Evolutionary conservation across 2,113 vertebrate species (phyloP).

Genomic region (Regulus satrapa): DNA sequence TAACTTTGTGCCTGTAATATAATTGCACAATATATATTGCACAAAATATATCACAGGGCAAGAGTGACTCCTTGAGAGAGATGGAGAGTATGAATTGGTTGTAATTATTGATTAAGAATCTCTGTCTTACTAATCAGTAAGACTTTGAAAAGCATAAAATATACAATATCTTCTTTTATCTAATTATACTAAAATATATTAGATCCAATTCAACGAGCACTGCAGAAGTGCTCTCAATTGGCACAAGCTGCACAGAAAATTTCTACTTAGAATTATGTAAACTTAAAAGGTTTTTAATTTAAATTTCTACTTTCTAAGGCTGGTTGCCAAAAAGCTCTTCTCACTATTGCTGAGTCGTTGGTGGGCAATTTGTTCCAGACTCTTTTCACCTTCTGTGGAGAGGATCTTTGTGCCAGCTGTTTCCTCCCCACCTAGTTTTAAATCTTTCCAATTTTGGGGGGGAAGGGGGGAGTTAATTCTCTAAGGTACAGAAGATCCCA

Average conservation of each 20-base stretch:
- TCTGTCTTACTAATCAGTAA: neutral
- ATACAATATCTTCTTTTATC: neutral
- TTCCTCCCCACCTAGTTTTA: neutral
- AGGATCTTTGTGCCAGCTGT: neutral
- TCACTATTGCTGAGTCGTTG: neutral
- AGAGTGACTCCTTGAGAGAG: neutral
- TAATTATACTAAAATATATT: neutral
- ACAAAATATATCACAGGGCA: neutral
- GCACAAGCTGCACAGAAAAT: neutral
- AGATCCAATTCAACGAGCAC: neutral
- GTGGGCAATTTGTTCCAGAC: neutral
- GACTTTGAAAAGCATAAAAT: neutral
- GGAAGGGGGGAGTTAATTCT: neutral
- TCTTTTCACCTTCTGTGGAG: neutral
- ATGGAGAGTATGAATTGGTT: neutral
- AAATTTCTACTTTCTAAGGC: neutral
- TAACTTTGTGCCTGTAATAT: neutral
- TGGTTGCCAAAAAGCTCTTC: conserved; percentile 6
- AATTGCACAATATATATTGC: neutral
- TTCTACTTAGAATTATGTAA: neutral
- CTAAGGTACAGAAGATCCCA: neutral
- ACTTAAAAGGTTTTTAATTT: conserved; percentile 7
- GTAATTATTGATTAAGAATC: neutral
- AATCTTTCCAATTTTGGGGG: neutral
- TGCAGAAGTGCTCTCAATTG: neutral